Base-by-base conservation (phyloP, 2,113 vertebrate species). In the Octodon degus region DNA sequence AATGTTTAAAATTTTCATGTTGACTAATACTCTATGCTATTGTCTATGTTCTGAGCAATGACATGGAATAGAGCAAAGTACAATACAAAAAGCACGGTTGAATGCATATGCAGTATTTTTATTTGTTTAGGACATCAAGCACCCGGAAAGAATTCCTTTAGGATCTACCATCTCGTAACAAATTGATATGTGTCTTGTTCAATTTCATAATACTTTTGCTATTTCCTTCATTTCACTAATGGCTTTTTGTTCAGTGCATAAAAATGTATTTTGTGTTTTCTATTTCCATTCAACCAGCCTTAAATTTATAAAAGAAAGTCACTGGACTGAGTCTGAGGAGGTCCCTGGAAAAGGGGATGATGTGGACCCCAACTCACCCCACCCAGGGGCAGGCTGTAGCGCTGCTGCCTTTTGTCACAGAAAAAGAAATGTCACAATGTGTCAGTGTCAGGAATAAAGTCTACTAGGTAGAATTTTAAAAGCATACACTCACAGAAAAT, bases 231-330 rank as follows among this genome's bases (percentile, higher is more conserved):
- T 90, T 90, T 62, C 68, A 60, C 11, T 30, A 86, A 76, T 86
- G 25, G 25, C 37, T 22, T 67, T 62, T 17, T 79, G 34, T 30
- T 67, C 58, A 62, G 25, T 65, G 32, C 19, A 50, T 63, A 60
- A 80, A 47, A 58, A 53, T 12, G 8, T 43, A 83, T 17, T 79
- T 79, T 58, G 30, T 67, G n/a, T 30, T 93, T 93, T 62, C 85
- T 90, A 22, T 2, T 70, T 70, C 27, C 7, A 40, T 67, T 81
- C 14, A 27, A 50, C 5, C 20, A 68, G 27, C 30, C 67, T 67
- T 93, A 37, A 95, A 90, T 77, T 93, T 70, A 72, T 25, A 37
- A 82, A 77, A 74, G 30, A 60, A 93, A 80, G 6, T 32, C 34
- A 55, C 12, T 77, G 25, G 40, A 14, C 43, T 47, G 74, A 6